Evolutionary conservation across 2,797 vertebrate genomes (phyloP).

Genomic region (Sparidentex hasta): DNA sequence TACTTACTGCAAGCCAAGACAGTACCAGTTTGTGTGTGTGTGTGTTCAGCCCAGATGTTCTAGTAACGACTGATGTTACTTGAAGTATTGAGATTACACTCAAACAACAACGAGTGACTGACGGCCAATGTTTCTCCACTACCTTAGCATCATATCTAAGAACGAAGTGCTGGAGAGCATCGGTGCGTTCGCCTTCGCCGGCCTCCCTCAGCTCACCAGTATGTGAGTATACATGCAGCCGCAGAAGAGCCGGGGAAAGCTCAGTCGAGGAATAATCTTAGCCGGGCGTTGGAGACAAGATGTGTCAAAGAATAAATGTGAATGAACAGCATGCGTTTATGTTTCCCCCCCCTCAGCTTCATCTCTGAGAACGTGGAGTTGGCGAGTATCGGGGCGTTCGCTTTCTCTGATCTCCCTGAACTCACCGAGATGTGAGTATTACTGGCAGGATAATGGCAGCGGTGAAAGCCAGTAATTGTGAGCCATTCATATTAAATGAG

Average conservation of each 20-base stretch:
- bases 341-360: conserved; percentile 55
- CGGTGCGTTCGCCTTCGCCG: conserved; percentile 69
- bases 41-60: too few species aligned
- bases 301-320: conserved; percentile 17
- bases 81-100: too few species aligned
- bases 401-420: conserved; percentile 81
- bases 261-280: neutral
- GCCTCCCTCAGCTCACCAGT: conserved; percentile 70
- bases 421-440: conserved; percentile 80
- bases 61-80: too few species aligned
- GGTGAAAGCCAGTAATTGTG: conserved; percentile 13
- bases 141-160: conserved; percentile 68
- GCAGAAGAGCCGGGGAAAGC: neutral
- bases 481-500: conserved; percentile 8
- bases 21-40: too few species aligned
- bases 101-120: too few species aligned
- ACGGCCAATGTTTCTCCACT: neutral
- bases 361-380: conserved; percentile 79
- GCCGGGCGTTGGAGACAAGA: conserved; percentile 37
- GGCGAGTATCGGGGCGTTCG: conserved; percentile 71
- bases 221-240: conserved; percentile 75
- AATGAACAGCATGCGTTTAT: conserved; percentile 19
- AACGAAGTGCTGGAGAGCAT: conserved; percentile 77
- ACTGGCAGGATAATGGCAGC: conserved; percentile 3
- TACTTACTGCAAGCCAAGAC: too few species aligned